phyloP scores from a whole-genome alignment of 1,140 invertebrate species.

The Pentalonia nigronervosa region DNA sequence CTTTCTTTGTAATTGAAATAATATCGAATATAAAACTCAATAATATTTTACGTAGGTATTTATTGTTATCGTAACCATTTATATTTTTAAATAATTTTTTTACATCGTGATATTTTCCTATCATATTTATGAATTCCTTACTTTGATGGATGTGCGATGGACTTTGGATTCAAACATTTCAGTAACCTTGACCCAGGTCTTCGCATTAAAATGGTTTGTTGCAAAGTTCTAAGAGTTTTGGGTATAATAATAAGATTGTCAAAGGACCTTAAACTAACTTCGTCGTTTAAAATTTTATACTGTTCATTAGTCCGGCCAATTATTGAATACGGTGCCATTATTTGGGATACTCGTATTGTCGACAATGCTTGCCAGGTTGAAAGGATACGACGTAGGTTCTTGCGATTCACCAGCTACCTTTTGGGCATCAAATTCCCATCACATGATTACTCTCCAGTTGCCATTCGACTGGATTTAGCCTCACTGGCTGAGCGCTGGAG shows the following conservation, averaged over 20 bases:
- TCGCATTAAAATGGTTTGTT: constrained; percentile 14
- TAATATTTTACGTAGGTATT: too few relatives aligned
- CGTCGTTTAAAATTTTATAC: neutral
- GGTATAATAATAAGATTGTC: constrained; percentile 16
- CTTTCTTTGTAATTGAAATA: too few relatives aligned
- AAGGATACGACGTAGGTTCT: neutral
- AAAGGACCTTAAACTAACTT: neutral
- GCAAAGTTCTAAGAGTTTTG: neutral
- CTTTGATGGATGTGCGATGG: neutral
- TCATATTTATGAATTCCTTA: neutral
- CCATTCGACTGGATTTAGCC: too few relatives aligned
- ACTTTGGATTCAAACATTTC: neutral
- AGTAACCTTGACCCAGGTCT: neutral
- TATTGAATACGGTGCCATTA: neutral
- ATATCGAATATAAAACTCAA: too few relatives aligned
- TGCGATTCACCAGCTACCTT: neutral
- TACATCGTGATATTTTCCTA: constrained; percentile 6
- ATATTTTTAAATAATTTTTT: too few relatives aligned
- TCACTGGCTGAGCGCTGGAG: too few relatives aligned
- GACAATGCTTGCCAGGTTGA: neutral
- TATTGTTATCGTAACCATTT: too few relatives aligned
- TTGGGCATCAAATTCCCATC: neutral
- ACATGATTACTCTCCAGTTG: too few relatives aligned
- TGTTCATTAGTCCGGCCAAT: constrained; percentile 12
- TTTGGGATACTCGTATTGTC: neutral